Evolutionary conservation across 2,797 vertebrate genomes (phyloP).

Genomic region (Coilia nasus): DNA sequence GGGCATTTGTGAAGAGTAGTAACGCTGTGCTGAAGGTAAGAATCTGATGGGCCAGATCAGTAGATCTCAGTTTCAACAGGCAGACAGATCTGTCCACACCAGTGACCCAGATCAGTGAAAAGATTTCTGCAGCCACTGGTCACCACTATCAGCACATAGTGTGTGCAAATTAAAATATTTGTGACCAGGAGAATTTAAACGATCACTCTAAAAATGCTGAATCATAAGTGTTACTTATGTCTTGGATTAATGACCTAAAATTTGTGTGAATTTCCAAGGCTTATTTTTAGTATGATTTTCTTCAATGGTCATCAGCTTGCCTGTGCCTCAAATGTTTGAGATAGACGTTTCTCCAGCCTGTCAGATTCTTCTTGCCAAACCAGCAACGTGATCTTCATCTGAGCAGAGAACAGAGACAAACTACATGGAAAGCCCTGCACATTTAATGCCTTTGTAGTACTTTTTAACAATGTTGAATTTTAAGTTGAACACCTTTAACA

Average conservation of each 20-base stretch:
- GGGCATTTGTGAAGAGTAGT: background rate
- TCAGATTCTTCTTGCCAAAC: background rate
- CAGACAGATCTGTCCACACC: background rate
- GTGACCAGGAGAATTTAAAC: background rate
- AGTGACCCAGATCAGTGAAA: too few species aligned
- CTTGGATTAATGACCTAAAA: background rate
- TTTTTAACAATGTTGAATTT: conserved; percentile 53
- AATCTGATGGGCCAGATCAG: background rate
- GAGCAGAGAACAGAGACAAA: background rate
- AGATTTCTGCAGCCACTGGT: too few species aligned
- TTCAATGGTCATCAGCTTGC: background rate
- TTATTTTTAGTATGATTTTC: background rate
- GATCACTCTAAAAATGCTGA: background rate
- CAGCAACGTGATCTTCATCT: background rate
- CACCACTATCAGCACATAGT: background rate
- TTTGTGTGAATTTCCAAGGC: background rate
- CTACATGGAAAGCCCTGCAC: background rate
- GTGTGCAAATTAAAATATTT: background rate
- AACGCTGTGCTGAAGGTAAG: background rate
- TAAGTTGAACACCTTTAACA: conserved; percentile 37
- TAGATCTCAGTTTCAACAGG: background rate
- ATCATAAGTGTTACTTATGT: conserved; percentile 9
- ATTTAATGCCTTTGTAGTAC: conserved; percentile 3
- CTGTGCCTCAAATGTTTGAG: background rate
- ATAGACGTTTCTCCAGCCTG: background rate